Conservation (phyloP, 2,113 vertebrate species). For the Phalacrocorax carbo region DNA sequence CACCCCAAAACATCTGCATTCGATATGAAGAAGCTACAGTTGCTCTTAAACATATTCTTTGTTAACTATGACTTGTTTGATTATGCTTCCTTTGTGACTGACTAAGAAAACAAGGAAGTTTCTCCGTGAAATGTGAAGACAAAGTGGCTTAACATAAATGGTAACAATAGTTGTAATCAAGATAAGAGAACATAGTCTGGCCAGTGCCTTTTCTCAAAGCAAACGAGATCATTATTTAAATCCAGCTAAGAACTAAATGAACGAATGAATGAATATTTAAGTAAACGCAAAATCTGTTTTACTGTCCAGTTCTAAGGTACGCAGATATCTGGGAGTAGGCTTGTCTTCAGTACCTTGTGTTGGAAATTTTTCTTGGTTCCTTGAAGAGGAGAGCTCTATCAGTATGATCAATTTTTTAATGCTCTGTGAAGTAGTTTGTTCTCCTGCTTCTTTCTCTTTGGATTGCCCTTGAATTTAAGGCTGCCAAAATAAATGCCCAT, state of each 20-base stretch:
- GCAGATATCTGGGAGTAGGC: not conserved
- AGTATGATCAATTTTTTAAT: constrained; percentile 1
- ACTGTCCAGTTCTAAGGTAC: not conserved
- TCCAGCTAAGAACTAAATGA: not conserved
- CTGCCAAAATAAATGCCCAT: not conserved
- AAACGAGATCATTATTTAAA: not conserved
- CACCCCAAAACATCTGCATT: not conserved
- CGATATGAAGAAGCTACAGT: not conserved
- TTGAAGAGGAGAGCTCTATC: not conserved
- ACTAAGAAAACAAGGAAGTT: not conserved
- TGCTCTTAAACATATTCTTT: not conserved
- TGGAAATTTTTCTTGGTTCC: not conserved
- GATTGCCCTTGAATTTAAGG: constrained; percentile 13
- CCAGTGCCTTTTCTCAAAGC: not conserved
- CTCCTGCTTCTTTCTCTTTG: constrained; percentile 4
- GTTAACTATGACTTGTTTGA: not conserved
- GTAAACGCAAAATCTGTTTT: not conserved
- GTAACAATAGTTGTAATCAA: not conserved
- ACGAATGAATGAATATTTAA: not conserved
- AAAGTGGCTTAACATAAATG: not conserved
- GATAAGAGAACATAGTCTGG: not conserved
- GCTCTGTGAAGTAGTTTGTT: not conserved
- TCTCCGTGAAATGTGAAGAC: not conserved
- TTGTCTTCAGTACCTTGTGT: not conserved
- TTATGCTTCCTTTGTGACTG: not conserved